Base-by-base conservation (phyloP, 2,888 invertebrate species). In the Chloromyia formosa region DNA sequence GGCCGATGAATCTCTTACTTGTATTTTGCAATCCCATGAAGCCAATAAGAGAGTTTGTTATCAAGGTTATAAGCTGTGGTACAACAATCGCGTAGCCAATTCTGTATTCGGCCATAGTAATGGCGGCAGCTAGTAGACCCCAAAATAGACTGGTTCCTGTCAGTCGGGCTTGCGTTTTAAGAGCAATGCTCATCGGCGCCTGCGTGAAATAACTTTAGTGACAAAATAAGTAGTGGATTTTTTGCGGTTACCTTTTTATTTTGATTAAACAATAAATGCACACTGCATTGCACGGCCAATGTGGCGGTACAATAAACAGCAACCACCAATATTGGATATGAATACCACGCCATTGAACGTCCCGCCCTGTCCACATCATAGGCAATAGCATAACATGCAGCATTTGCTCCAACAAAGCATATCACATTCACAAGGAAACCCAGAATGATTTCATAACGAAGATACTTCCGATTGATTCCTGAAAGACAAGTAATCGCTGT, bases 261-360 rank as follows among this genome's bases (percentile, higher is more conserved):
- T 4, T 79, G 78, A 71, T 79, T 80, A 58, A 82, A 79, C 12
- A 80, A 45, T 7, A 81, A 77, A 76, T 82, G 81, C 3, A 79
- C 79, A 18, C 78, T 45, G 73, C 80, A 79, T 74, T 82, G 81
- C 2, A 81, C 77, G 61, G 81, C 79, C 14, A 82, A 77, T 2
- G 81, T 80, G 1, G 80, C 79, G 20, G 79, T 73, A 54, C 81
- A 80, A 76, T 82, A 82, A 0, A 80, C 79, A 61, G 81, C 79
- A n/a, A 82, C 60, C 40, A 80, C 80, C 1, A 82, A 74, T 40
- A 79, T 79, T 54, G 80, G 79, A 62, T 80, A 80, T 4, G 79
- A 78, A 69, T 81, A 83, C 83, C 83, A 82, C 18, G 81, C 77
- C 83, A 82, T 83, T 1, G 82, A 78, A 76, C 80, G 80, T 3